Evolutionary conservation across 2,797 vertebrate species (phyloP).

Genomic region (Yasuhikotakia modesta): DNA sequence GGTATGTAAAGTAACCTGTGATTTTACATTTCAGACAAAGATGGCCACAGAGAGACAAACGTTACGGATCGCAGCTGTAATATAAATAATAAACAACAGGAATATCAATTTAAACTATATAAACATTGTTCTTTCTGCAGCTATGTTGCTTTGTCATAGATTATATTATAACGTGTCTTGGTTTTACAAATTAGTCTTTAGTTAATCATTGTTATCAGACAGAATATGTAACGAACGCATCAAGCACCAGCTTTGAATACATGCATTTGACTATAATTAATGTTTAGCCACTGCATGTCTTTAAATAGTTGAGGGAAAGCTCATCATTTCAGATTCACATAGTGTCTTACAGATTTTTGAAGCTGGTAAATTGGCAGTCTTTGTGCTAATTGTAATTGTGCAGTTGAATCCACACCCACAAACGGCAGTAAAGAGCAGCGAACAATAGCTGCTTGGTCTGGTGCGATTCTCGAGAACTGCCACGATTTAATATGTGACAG

Average conservation of each 20-base stretch:
- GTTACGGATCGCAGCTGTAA: too few relatives aligned
- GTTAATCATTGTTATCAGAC: conserved; percentile 37
- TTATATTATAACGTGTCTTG: not conserved
- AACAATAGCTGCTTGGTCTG: conserved; percentile 38
- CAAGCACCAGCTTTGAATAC: conserved; percentile 21
- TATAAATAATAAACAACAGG: too few relatives aligned
- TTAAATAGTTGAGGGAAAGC: conserved; percentile 17
- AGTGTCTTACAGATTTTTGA: conserved; percentile 14
- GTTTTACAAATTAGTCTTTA: conserved; percentile 2
- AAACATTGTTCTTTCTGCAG: too few relatives aligned
- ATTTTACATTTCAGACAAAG: too few relatives aligned
- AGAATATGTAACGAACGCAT: conserved; percentile 56
- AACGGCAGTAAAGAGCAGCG: conserved; percentile 22
- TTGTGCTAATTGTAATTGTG: conserved; percentile 58
- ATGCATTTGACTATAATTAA: conserved; percentile 65
- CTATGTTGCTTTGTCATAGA: not conserved
- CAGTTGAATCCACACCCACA: conserved; percentile 44
- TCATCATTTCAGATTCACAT: conserved; percentile 25
- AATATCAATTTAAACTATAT: too few relatives aligned
- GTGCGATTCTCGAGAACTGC: conserved; percentile 45
- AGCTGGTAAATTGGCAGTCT: conserved; percentile 59
- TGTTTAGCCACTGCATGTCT: conserved; percentile 61
- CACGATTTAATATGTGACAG: conserved; percentile 47
- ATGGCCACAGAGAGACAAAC: too few relatives aligned
- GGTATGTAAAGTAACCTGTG: too few relatives aligned